Conservation (phyloP, 2,113 vertebrate genomes). For the Larimichthys polyactis region DNA sequence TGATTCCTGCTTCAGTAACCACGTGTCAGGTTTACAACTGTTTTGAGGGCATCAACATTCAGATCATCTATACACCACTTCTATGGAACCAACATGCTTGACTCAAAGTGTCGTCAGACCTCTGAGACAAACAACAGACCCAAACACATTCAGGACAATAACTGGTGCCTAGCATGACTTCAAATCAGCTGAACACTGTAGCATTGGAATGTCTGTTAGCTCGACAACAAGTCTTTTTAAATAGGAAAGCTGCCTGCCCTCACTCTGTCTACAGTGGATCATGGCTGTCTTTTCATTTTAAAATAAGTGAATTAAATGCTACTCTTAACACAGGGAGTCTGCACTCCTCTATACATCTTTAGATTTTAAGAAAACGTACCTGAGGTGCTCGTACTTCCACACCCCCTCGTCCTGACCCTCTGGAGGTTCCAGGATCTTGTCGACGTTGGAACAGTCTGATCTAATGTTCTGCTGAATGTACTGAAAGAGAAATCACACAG, state of each 20-base stretch:
- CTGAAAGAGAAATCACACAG: constrained; percentile 75
- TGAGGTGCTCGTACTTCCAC: constrained; percentile 99
- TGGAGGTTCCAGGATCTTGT: constrained; percentile 98
- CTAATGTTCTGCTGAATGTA: constrained; percentile 99
- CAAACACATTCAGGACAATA: not conserved
- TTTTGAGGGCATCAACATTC: not conserved
- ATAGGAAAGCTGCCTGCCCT: not conserved
- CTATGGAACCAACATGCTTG: not conserved
- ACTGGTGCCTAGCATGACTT: no score
- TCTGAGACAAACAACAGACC: not conserved
- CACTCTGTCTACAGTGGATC: not conserved
- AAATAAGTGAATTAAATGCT: no score
- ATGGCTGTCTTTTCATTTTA: no score
- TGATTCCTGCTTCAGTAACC: not conserved
- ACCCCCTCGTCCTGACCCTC: constrained; percentile 99
- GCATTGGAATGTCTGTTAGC: not conserved
- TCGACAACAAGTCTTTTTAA: not conserved
- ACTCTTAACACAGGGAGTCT: not conserved
- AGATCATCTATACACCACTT: not conserved
- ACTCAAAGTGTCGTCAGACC: not conserved
- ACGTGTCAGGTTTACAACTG: not conserved
- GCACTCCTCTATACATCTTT: not conserved
- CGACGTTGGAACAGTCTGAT: constrained; percentile 97
- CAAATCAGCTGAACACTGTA: not conserved
- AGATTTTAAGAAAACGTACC: constrained; percentile 79